Evolutionary conservation across 2,797 vertebrate genomes (phyloP).

Genomic region (Corythornis leucogaster): DNA sequence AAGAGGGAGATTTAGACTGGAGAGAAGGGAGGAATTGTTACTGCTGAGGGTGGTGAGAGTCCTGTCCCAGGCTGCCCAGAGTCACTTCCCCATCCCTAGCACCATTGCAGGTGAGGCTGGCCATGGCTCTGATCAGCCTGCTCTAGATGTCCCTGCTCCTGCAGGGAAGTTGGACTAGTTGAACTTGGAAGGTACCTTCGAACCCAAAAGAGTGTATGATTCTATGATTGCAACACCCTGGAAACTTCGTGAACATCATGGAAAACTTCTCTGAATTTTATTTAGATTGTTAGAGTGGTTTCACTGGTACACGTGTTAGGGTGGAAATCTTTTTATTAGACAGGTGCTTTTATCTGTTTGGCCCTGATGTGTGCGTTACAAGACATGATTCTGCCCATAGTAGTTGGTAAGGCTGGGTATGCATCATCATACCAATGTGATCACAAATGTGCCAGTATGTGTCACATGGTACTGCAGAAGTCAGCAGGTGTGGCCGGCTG

Average conservation of each 20-base stretch:
- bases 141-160: not conserved
- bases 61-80: not conserved
- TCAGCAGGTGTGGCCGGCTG: not conserved
- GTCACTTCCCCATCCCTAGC: not conserved
- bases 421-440: not conserved
- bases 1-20: not conserved
- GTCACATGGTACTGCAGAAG: not conserved
- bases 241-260: fast-evolving
- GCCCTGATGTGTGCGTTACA: not conserved
- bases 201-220: not conserved
- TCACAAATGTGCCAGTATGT: not conserved
- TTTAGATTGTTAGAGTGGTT: not conserved
- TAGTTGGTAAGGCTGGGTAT: not conserved
- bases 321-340: not conserved
- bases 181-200: not conserved
- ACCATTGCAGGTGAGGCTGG: not conserved
- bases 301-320: not conserved
- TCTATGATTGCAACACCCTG: not conserved
- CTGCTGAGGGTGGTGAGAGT: not conserved
- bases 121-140: not conserved
- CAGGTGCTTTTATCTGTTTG: not conserved
- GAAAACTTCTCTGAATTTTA: not conserved
- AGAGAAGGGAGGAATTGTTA: not conserved
- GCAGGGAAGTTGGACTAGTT: not conserved
- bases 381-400: not conserved